Evolutionary conservation across 2,113 vertebrate species (phyloP), one percentile per base, ranked within the genome.

Genomic region (Ctenodactylus gundi): DNA sequence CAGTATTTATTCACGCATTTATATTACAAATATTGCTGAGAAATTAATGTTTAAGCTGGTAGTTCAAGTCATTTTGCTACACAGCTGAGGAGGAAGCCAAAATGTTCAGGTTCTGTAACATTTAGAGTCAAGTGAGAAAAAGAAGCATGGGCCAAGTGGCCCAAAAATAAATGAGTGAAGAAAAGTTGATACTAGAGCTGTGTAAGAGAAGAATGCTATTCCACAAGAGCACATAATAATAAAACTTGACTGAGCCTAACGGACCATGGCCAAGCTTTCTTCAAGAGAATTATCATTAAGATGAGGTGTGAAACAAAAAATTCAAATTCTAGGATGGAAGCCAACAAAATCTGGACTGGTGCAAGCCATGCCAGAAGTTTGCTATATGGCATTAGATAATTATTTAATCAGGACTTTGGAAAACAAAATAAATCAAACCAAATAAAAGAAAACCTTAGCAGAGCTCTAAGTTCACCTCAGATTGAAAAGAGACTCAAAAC

Each of bases 241-340:
- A 41, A 81, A 84, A 87, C 46, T 72, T 81, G 21, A 57, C 27
- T 44, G 58, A 73, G 12, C 29, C 20, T 70, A 49, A 49, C 0
- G 0, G 41, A 41, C 55, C 34, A 36, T 46, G 20, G 18, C 55
- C 53, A 77, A 25, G 4, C 34, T 55, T 53, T 36, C 41, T 44
- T 46, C n/a, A n/a, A 44, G 91, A 92, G 60, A 83, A 80, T 44
- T 93, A 67, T 68, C 62, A 67, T 53, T 89, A 86, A 81, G 21
- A 60, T 4, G 25, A 92, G 7, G 10, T 65, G 23, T 58, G 58
- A 83, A 78, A 53, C n/a, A n/a, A n/a, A 80, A 83, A 70, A n/a
- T 77, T n/a, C 7, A 72, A 39, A 94, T 70, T 70, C 67, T 88
- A 90, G 65, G 29, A 34, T 80, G 58, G 18, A 7, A 73, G 15